Percentiles rank a stretch among this genome's conserved stretches.
These are phyloP conservation scores for Mellilla xanthometata DNA, from an alignment of 2,888 invertebrate species.

Conservation along the genomic window DNA sequence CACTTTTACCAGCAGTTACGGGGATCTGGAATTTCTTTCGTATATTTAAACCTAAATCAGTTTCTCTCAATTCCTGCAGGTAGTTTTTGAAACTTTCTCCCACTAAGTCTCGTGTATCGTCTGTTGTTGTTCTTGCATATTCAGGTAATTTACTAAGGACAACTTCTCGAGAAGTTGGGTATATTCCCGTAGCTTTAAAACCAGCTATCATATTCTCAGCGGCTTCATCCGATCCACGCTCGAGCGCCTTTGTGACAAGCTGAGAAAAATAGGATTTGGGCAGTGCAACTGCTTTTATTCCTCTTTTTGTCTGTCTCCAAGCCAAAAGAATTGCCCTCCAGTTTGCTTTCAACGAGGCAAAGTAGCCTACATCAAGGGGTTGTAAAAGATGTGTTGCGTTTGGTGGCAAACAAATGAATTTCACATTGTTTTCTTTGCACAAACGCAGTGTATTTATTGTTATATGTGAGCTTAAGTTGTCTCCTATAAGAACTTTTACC, in stretches of 20 bases:
- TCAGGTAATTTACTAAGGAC: conserved; percentile 22
- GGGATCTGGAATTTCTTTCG: conserved; percentile 18
- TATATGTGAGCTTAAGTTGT: conserved; percentile 28
- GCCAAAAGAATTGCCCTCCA: conserved; percentile 23
- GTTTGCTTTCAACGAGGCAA: conserved; percentile 20
- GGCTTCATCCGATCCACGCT: conserved; percentile 21
- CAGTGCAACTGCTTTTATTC: conserved; percentile 17
- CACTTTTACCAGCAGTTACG: conserved; percentile 13
- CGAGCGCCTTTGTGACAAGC: conserved; percentile 21
- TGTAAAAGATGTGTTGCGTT: conserved; percentile 25
- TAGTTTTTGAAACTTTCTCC: conserved; percentile 1
- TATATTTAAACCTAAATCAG: neutral
- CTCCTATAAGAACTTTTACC: conserved; percentile 23
- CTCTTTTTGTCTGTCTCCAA: conserved; percentile 23
- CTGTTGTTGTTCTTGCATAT: conserved; percentile 11
- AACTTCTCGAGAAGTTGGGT: conserved; percentile 20
- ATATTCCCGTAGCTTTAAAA: conserved; percentile 28
- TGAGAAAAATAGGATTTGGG: conserved; percentile 24
- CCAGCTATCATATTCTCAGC: conserved; percentile 26
- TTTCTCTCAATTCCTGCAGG: neutral
- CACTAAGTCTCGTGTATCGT: too few species aligned
- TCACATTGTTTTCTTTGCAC: conserved; percentile 24
- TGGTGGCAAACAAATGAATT: conserved; percentile 22
- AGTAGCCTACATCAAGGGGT: conserved; percentile 27
- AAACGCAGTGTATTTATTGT: conserved; percentile 19